These are phyloP conservation scores for Sacculina carcini DNA, from an alignment of 2,888 invertebrate species.

Conservation along the genomic window DNA sequence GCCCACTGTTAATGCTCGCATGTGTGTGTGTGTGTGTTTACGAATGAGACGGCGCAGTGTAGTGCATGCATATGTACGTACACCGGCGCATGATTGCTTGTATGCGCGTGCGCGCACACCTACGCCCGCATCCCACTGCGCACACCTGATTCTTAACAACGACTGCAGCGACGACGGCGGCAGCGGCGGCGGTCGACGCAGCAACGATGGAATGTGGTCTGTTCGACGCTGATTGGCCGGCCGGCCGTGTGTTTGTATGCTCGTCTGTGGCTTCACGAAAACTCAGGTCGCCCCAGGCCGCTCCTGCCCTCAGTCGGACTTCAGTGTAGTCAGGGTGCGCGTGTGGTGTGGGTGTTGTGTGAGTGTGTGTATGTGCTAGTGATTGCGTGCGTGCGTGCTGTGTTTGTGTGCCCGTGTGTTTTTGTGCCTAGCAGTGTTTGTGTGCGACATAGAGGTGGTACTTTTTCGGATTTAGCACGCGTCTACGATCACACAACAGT, in stretches of 20 bases:
- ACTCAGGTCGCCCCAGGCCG: no score
- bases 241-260: no score
- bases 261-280: no score
- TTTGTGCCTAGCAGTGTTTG: neutral
- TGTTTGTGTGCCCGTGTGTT: neutral
- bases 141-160: no score
- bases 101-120: neutral
- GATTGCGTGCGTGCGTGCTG: neutral
- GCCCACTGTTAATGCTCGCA: neutral
- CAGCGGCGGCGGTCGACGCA: no score
- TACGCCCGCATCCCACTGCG: no score
- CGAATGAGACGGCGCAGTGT: neutral
- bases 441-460: neutral
- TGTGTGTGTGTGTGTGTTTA: neutral
- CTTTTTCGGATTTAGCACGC: neutral
- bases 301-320: no score
- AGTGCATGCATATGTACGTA: neutral
- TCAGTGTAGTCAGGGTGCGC: no score
- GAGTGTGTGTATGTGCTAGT: slow-evolving; percentile 3
- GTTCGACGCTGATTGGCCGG: no score
- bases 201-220: no score
- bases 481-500: neutral
- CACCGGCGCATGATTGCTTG: neutral
- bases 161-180: no score
- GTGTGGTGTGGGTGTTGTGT: neutral